These are phyloP conservation scores for Tinamus guttatus DNA, from an alignment of 2,113 vertebrate genomes.

Conservation along the genomic window DNA sequence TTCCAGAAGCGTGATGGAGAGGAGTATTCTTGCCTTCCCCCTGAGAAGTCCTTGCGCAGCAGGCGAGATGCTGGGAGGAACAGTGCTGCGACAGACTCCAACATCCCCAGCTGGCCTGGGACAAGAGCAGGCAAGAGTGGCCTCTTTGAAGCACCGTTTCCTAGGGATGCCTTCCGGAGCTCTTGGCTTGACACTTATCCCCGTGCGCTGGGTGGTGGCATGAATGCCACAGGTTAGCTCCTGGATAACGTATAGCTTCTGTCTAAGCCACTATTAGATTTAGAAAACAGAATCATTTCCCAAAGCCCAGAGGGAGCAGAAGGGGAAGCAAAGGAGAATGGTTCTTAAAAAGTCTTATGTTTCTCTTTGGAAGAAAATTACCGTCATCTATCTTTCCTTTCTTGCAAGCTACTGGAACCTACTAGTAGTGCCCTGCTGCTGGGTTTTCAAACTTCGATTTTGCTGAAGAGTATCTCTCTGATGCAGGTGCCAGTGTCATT, in stretches of 20 bases:
- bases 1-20: not conserved
- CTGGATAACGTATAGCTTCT: constrained; percentile 59
- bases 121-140: not conserved
- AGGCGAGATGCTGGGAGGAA: not conserved
- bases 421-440: constrained; percentile 63
- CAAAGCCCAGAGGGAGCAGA: constrained; percentile 64
- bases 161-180: not conserved
- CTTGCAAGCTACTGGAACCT: constrained; percentile 60
- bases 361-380: constrained; percentile 70
- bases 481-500: constrained; percentile 73
- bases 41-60: not conserved
- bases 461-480: constrained; percentile 63
- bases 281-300: constrained; percentile 68
- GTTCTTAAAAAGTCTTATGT: constrained; percentile 67
- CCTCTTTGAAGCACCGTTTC: not conserved
- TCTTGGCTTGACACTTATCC: not conserved
- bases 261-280: constrained; percentile 58
- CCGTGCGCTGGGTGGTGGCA: not conserved
- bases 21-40: rapidly evolving
- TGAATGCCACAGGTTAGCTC: constrained; percentile 33
- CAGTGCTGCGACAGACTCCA: not conserved
- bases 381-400: constrained; percentile 69
- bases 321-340: constrained; percentile 55
- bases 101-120: not conserved
- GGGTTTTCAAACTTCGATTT: constrained; percentile 58